Evolutionary conservation across 30 jellyfish, hydroid and myxozoan genomes (phyloP).

Genomic region (Hydra vulgaris): DNA sequence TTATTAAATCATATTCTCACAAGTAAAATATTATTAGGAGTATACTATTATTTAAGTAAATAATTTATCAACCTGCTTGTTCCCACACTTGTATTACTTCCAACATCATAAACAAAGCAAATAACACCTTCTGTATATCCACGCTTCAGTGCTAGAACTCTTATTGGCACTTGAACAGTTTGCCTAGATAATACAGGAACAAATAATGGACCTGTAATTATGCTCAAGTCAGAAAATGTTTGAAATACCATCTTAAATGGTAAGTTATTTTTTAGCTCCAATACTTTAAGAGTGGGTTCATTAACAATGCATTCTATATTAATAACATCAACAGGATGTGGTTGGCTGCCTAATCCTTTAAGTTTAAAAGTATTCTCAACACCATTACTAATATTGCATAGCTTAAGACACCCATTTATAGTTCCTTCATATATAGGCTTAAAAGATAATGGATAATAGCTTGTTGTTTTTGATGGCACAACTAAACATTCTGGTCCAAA

Average conservation of each 20-base stretch:
- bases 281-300: conserved; percentile 33
- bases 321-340: conserved; percentile 42
- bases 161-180: conserved; percentile 40
- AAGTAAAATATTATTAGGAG: too few relatives aligned
- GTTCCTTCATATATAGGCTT: conserved; percentile 74
- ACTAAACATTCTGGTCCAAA: conserved; percentile 49
- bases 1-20: too few relatives aligned
- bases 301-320: conserved; percentile 65
- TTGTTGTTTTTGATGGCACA: conserved; percentile 38
- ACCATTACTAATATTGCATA: conserved; percentile 59
- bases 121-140: conserved; percentile 71
- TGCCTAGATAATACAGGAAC: conserved; percentile 71
- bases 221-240: conserved; percentile 76
- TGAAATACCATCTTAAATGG: conserved; percentile 68
- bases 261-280: conserved; percentile 45
- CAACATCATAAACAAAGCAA: conserved; percentile 70
- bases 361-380: conserved; percentile 58
- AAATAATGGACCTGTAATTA: conserved; percentile 51
- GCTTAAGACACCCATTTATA: conserved; percentile 53
- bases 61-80: conserved; percentile 29
- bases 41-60: too few relatives aligned
- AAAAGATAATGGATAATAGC: conserved; percentile 59
- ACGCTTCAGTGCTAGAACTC: conserved; percentile 62
- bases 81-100: conserved; percentile 27
- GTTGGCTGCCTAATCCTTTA: conserved; percentile 70